Conservation (phyloP, 2,888 invertebrate genomes). For the Drosophila buzzatii region DNA sequence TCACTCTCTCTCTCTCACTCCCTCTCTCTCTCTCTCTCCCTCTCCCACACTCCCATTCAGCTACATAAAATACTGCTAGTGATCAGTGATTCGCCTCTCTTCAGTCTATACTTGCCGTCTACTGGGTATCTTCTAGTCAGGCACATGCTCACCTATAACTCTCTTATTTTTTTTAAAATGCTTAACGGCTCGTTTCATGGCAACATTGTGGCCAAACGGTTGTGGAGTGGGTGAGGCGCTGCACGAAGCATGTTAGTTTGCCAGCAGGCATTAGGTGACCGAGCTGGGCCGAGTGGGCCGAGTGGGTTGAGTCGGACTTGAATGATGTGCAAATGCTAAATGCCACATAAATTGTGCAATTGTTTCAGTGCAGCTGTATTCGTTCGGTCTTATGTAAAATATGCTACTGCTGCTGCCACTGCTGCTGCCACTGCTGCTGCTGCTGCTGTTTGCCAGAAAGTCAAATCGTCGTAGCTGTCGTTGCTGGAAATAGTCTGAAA, state of each 20-base stretch:
- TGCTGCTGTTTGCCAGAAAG: slow-evolving; percentile 32
- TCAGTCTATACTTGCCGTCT: no score
- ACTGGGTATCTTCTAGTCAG: background rate
- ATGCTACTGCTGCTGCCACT: slow-evolving; percentile 57
- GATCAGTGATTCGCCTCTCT: no score
- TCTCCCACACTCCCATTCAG: no score
- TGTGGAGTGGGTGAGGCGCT: slow-evolving; percentile 11
- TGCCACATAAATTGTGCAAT: slow-evolving; percentile 79
- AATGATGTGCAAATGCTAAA: slow-evolving; percentile 69
- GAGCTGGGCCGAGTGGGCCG: background rate
- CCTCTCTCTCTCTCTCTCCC: no score
- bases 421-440: slow-evolving; percentile 20
- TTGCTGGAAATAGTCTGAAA: slow-evolving; percentile 29
- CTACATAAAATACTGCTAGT: no score
- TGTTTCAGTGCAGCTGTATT: slow-evolving; percentile 51
- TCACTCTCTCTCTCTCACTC: no score
- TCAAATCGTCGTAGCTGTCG: slow-evolving; percentile 26
- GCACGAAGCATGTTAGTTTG: slow-evolving; percentile 28
- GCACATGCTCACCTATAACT: background rate
- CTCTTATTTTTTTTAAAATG: slow-evolving; percentile 18
- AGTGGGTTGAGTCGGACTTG: slow-evolving; percentile 30
- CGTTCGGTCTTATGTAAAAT: slow-evolving; percentile 57
- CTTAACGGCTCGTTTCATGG: slow-evolving; percentile 60
- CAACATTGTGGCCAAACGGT: slow-evolving; percentile 23
- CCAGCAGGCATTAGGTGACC: slow-evolving; percentile 26